Evolutionary conservation across 2,888 invertebrate genomes (phyloP).

Genomic region (Beris morrisii): DNA sequence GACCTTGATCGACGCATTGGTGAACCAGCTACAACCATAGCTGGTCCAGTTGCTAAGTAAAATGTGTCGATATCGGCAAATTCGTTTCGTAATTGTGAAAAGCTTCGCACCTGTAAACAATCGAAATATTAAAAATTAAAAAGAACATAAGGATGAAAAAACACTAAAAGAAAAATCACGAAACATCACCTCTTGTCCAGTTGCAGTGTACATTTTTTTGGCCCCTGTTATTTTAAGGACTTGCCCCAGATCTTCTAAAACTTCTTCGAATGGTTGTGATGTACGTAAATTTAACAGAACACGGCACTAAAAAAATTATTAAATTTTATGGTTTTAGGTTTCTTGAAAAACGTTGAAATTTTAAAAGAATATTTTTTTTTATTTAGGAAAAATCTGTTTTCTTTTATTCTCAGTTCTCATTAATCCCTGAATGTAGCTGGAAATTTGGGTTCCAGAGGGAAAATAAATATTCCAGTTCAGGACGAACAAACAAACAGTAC

Average conservation of each 20-base stretch:
- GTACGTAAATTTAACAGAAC: constrained; percentile 89
- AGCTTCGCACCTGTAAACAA: constrained; percentile 76
- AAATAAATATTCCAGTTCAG: no score
- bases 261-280: constrained; percentile 92
- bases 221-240: constrained; percentile 90
- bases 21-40: constrained; percentile 57
- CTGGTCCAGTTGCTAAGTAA: constrained; percentile 64
- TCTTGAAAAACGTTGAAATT: no score
- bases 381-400: not conserved
- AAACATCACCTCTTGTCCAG: constrained; percentile 80
- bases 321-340: no score
- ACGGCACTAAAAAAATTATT: constrained; percentile 67
- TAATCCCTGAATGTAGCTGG: no score
- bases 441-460: no score
- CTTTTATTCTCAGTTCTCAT: no score
- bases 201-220: constrained; percentile 88
- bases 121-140: constrained; percentile 26
- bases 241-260: constrained; percentile 88
- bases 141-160: not conserved
- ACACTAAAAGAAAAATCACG: not conserved
- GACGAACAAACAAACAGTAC: no score
- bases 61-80: constrained; percentile 91
- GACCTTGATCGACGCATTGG: constrained; percentile 69
- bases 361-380: not conserved
- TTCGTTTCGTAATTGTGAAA: constrained; percentile 90